phyloP scores from a whole-genome alignment of 2,888 invertebrate species.

The Beris morrisii region DNA sequence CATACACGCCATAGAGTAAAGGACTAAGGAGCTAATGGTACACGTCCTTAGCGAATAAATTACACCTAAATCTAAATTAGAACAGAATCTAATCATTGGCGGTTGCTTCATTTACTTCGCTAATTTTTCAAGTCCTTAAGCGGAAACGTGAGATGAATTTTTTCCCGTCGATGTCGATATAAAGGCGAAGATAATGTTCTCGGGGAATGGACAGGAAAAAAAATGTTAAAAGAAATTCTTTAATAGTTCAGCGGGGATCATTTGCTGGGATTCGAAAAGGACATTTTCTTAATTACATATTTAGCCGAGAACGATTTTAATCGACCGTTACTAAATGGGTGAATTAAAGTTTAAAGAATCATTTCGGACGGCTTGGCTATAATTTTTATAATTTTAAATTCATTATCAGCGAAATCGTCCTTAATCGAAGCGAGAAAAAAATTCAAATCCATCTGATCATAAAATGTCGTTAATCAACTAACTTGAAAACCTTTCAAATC shows the following conservation, averaged over 20 bases:
- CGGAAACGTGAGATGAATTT: slow-evolving; percentile 51
- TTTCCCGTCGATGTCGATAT: slow-evolving; percentile 15
- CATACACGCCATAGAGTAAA: too few species aligned
- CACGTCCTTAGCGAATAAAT: slow-evolving; percentile 42
- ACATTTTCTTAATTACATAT: slow-evolving; percentile 22
- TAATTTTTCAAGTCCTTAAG: slow-evolving; percentile 54
- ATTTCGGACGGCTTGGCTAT: too few species aligned
- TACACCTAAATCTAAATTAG: slow-evolving; percentile 46
- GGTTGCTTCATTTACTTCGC: slow-evolving; percentile 44
- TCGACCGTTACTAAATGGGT: slow-evolving; percentile 5
- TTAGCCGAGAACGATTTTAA: slow-evolving; percentile 16
- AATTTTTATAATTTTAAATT: too few species aligned
- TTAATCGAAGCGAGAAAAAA: too few species aligned
- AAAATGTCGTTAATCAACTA: too few species aligned
- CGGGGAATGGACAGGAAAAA: slow-evolving; percentile 5
- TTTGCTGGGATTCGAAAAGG: slow-evolving; percentile 18
- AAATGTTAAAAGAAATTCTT: slow-evolving; percentile 3
- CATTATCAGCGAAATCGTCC: too few species aligned
- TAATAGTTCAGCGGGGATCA: slow-evolving; percentile 20
- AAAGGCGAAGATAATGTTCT: slow-evolving; percentile 12
- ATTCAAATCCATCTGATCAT: too few species aligned
- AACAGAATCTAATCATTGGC: slow-evolving; percentile 40
- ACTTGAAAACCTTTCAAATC: too few species aligned
- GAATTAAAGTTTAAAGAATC: too few species aligned
- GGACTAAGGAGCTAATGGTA: slow-evolving; percentile 1